Evolutionary conservation across 2,797 vertebrate species (phyloP), one percentile per base, ranked within the genome.

Genomic region (Orestias chungarensis): DNA sequence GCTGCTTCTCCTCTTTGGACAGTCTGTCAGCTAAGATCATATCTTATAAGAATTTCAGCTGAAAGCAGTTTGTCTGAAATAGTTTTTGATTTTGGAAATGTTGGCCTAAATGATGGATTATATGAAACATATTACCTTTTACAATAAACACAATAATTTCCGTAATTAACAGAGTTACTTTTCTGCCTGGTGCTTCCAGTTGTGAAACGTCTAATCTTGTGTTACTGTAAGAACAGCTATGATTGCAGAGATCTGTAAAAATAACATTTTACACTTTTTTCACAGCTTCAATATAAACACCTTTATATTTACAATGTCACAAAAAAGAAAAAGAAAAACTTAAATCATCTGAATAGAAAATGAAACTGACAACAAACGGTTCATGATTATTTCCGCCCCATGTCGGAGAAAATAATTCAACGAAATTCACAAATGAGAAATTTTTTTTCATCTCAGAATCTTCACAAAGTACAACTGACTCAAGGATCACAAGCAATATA

Each of bases 221-320:
- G 2, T 59, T 31, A 35, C 8, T 35, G 1, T 23, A 59, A 0
- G 6, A 33, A 20, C 7, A 15, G 8, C 25, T 65, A 23, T 44
- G 14, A 25, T 29, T 66, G 1, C 12, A 57, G 20, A 17, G 0
- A 31, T 29, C 7, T 57, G 8, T n/a, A 47, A 76, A 66, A 62
- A 6, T 77, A 61, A 65, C 8, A 35, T 67, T 33, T 47, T 11
- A 75, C 73, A 86, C 46, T 23, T 70, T 83, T 83, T 87, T 85
- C 85, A 90, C 85, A 89, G 80, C 87, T 88, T 89, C 73, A 87
- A 81, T 76, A 89, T 82, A 76, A 80, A 82, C 86, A 68, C 42
- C 74, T 91, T 92, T 91, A 90, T 91, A 86, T 89, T 47, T 84
- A 86, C 82, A 89, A 79, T 75, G 64, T 82, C 85, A 93, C 85